Evolutionary conservation across 1,140 invertebrate genomes (phyloP), one percentile per base, ranked within the genome.

Genomic region (Drosophila burlai): DNA sequence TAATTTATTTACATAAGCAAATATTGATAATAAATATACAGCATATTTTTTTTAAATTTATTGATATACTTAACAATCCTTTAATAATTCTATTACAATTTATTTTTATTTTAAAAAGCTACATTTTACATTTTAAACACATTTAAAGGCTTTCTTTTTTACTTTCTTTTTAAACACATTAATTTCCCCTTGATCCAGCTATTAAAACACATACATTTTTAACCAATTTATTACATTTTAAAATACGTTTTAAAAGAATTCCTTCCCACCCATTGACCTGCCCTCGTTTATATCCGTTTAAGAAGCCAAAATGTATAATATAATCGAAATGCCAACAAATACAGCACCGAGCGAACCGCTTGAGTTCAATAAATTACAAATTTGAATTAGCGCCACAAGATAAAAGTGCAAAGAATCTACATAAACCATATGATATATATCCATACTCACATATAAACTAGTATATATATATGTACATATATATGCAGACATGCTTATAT

Each of bases 301-400:
- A 31, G n/a, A 24, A 43, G 52, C 52, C 34, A 52, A 34, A 50
- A 72, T 72, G 46, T 60, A 21, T 72, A 72, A 16, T 73, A 73
- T 72, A 72, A 34, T 72, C 46, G 29, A 50, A 60, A 69, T 68
- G 43, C 40, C 50, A 34, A 72, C 68, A 69, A 72, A 72, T 40
- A 58, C 26, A 64, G 52, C 45, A 57, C 13, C n/a, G 8, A 34
- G n/a, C 40, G n/a, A 64, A 79, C 36, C 76, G 66, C 83, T 76
- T 83, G 76, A 80, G 76, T 83, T 83, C 58, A 83, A 83, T 79
- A 79, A 79, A 79, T 79, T 79, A 72, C 76, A 79, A 79, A 72
- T 79, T 72, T 65, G 60, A 72, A 79, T 72, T 79, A 72, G 76
- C 76, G 67, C 67, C 76, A 79, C 59, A 46, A 77, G 72, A 76